Base-by-base conservation (phyloP, 2,113 vertebrate species). In the Carlito syrichta region DNA sequence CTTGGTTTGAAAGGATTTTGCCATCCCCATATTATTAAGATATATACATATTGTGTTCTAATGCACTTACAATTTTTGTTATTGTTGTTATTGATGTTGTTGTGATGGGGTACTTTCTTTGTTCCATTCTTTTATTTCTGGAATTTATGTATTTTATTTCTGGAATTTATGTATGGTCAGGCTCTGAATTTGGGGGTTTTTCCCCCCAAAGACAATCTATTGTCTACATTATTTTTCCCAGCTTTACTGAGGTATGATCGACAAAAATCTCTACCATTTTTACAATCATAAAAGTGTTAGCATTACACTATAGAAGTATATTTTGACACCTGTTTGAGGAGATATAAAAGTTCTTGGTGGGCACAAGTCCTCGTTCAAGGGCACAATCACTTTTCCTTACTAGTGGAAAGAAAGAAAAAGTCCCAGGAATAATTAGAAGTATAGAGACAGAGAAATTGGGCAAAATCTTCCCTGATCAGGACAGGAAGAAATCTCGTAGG, bases 251-350 rank as follows among this genome's bases (percentile, higher is more conserved):
- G 48, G 25, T 38, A 20, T 66, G 3, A 50, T 50, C 83, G 40
- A 48, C 32, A 79, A 94, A 71, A 22, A 79, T 58, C 17, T 35
- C n/a, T 52, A 79, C 40, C 63, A 74, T 45, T 83, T 97, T 38
- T 32, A 56, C 25, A 48, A n/a, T 25, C 52, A 85, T 45, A 27
- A 74, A 83, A 93, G 62, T 43, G 23, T 63, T 45, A 12, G 56
- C 22, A 86, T 76, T 45, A 85, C 40, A 48, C 43, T 48, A 62
- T 0, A 30, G 3, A 54, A 52, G 45, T 62, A 16, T 25, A 35
- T 78, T 83, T 60, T 74, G 50, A n/a, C n/a, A n/a, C n/a, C 14
- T 54, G 2, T 73, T 60, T 60, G 56, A 40, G 50, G 17, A 82
- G 23, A 40, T 1, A 22, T 22, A 11, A 17, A 38, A 71, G 27